Base-by-base conservation (phyloP, 2,888 invertebrate genomes). In the Dorcus hopei region DNA sequence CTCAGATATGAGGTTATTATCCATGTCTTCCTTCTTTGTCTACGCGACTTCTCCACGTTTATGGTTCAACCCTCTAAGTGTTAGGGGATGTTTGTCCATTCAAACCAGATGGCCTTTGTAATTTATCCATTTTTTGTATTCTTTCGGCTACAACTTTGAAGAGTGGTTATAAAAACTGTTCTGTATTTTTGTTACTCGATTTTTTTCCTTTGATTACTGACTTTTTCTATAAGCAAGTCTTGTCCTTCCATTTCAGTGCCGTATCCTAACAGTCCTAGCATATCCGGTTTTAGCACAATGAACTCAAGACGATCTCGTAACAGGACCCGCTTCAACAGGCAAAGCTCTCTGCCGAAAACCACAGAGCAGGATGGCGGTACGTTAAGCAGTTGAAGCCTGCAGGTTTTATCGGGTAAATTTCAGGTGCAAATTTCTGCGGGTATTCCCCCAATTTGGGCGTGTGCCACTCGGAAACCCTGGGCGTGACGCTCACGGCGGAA, bases 391-490 rank as follows among this genome's bases (percentile, higher is more conserved):
- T 16, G 8, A 9, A 45, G 14, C 14, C 16, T 6, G 9, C 14
- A 45, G 16, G 7, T 38, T 2, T 38, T 39, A 38, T 41, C 3
- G 11, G n/a, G 51, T 45, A 33, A 23, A 41, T 59, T 61, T 11
- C 54, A 68, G 70, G 59, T 33, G 65, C 61, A 39, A 71, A 66
- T 55, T 70, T 67, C 49, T 69, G 67, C 48, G 66, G 66, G 26
- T 71, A 68, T 57, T 64, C 70, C n/a, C 64, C 62, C 16, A 68
- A 58, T 55, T 53, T 69, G 43, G 69, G 69, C n/a, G 69, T 68
- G 3, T 83, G 83, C 64, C 85, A 85, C 68, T 74, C 80, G 41
- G 86, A 86, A 75, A 80, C 79, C n/a, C 74, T 82, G 50, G 80
- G 80, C 57, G 77, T 84, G 16, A 79, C 79, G 3, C 72, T 86